phyloP scores from a whole-genome alignment of 2,797 vertebrate genomes.

The Lacerta viridis region DNA sequence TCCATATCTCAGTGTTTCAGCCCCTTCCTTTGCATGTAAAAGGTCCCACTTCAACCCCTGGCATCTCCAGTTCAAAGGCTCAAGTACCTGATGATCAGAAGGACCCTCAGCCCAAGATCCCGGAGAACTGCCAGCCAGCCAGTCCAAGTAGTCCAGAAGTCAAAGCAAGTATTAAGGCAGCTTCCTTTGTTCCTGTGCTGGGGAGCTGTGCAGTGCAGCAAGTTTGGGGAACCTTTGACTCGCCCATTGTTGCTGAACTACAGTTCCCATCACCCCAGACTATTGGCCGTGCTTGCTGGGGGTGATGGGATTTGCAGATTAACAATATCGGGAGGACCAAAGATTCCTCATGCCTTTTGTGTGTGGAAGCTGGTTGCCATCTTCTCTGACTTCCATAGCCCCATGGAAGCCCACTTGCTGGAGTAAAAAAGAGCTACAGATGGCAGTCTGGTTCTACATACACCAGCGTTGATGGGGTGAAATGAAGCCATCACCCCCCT shows the following conservation, averaged over 20 bases:
- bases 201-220: background rate
- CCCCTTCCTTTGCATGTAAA: background rate
- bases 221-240: background rate
- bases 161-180: no score
- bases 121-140: no score
- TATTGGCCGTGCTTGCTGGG: no score
- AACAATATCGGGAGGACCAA: no score
- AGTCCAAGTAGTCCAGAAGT: background rate
- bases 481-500: no score
- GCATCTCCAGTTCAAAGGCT: background rate
- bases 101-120: no score
- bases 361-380: background rate
- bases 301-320: no score
- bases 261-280: no score
- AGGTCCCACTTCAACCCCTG: background rate
- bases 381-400: background rate
- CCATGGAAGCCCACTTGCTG: background rate
- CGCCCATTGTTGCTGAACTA: no score
- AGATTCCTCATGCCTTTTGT: background rate
- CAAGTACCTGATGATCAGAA: background rate
- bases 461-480: rapidly evolving
- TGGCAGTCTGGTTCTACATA: background rate
- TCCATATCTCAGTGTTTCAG: background rate
- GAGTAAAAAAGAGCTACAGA: background rate
- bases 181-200: background rate